These are phyloP conservation scores for Cryptomyrus ogoouensis DNA, from an alignment of 2,113 vertebrate genomes.

Conservation along the genomic window DNA sequence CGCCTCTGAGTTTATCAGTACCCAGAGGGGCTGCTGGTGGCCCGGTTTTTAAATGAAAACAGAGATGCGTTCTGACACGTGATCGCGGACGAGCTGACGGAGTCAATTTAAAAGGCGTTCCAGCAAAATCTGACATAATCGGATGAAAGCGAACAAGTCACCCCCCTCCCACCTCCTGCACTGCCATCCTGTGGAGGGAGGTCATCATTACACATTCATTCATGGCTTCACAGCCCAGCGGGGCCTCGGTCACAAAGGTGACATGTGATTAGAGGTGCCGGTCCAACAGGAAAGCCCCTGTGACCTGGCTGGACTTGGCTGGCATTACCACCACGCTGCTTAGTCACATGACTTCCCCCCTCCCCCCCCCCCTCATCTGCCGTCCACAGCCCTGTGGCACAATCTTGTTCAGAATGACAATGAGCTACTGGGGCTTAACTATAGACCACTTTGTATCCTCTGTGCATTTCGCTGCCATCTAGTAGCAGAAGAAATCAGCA, in stretches of 20 bases:
- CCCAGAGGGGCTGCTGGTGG: neutral
- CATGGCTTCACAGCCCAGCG: neutral
- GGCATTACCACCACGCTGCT: neutral
- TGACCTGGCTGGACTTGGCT: neutral
- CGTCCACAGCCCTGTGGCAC: neutral
- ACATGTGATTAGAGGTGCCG: neutral
- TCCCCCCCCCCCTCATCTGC: neutral
- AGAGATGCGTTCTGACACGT: neutral
- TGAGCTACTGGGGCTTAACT: slow-evolving; percentile 14
- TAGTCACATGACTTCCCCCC: neutral
- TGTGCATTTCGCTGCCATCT: slow-evolving; percentile 12
- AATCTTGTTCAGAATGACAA: slow-evolving; percentile 20
- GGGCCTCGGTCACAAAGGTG: neutral
- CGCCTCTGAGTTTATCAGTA: neutral
- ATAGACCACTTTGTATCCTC: slow-evolving; percentile 7
- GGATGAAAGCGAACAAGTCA: neutral
- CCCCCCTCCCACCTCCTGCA: neutral
- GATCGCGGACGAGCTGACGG: neutral
- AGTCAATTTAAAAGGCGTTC: neutral
- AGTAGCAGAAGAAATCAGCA: neutral
- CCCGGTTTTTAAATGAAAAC: neutral
- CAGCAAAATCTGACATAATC: neutral
- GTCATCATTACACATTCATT: neutral
- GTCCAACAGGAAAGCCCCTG: neutral
- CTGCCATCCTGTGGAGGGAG: neutral